Evolutionary conservation across 1,140 invertebrate species (phyloP), one percentile per base, ranked within the genome.

Genomic region (Macrosteles quadrilineatus): DNA sequence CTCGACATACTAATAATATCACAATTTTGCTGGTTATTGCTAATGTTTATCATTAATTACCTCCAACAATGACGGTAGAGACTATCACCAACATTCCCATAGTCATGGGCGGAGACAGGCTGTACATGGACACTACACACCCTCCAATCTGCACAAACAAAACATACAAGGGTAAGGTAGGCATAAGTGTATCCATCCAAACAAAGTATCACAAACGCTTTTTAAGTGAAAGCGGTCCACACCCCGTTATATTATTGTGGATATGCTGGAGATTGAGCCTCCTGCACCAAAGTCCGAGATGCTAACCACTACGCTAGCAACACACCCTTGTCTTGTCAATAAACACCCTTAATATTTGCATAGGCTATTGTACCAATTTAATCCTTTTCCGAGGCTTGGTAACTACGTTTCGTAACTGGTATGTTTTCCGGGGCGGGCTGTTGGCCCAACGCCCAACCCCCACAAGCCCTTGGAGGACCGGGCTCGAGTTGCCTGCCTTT

Each of bases 81-180:
- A 98, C 85, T 69, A 93, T 88, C 29, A 93, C 79, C 63, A 95
- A 76, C 64, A 96, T 93, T 27, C 93, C 81, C 1, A 86, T 83
- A 0, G 95, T 96, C 83, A 98, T 87, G 78, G 94, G 88, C 0
- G 95, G 94, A 1, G 95, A 97, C 75, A 98, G 92, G 17, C 90
- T 80, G 70, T 91, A 86, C 40, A 96, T 78, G 40, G 93, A 91
- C 17, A 89, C 83, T 14, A 90, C 84, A 78, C 93, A 95, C 0
- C 94, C 94, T 43, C 90, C 78, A 31, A 92, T 84, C 85, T 89
- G 78, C 63, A 81, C 79, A 53, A 69, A 65, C 50, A n/a, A n/a
- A 30, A 30, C 36, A 55, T 17, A 74, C 43, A 70, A 62, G 2
- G 43, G 30, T 27, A 64, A 30, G 21, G 27, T 64, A 27, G 17